Percentiles rank a stretch among this genome's conserved stretches.
These are phyloP conservation scores for Ceratina calcarata DNA, from an alignment of 1,140 invertebrate genomes.

Conservation along the genomic window DNA sequence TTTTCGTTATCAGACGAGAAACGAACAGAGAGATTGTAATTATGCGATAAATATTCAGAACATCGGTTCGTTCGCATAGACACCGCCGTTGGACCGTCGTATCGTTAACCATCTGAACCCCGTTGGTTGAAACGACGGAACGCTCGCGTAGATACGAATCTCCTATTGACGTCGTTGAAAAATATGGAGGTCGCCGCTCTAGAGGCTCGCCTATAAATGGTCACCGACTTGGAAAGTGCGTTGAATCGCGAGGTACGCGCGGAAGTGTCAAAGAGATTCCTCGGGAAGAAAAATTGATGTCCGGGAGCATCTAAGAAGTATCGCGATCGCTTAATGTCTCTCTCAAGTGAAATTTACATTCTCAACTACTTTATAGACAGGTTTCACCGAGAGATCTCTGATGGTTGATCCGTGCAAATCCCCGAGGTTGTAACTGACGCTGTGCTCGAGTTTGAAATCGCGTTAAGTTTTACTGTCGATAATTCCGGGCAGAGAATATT, in stretches of 20 bases:
- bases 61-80: neutral
- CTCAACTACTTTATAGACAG: neutral
- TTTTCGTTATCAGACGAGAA: neutral
- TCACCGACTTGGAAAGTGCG: constrained; percentile 8
- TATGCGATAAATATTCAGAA: constrained; percentile 20
- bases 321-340: neutral
- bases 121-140: neutral
- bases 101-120: constrained; percentile 21
- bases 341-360: neutral
- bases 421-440: too few species aligned
- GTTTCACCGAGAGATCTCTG: constrained; percentile 12
- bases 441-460: too few species aligned
- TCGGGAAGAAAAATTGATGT: neutral
- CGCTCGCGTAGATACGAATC: constrained; percentile 2
- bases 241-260: neutral
- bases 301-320: neutral
- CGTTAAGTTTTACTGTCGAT: too few species aligned
- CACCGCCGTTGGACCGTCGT: neutral
- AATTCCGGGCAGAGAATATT: too few species aligned
- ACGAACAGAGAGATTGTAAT: neutral
- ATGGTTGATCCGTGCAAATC: neutral
- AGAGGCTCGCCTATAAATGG: constrained; percentile 11
- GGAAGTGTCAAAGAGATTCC: neutral
- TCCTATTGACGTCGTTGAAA: constrained; percentile 8
- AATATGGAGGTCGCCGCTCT: neutral